Base-by-base conservation (phyloP, 1,140 invertebrate genomes). In the Nautilus pompilius region DNA sequence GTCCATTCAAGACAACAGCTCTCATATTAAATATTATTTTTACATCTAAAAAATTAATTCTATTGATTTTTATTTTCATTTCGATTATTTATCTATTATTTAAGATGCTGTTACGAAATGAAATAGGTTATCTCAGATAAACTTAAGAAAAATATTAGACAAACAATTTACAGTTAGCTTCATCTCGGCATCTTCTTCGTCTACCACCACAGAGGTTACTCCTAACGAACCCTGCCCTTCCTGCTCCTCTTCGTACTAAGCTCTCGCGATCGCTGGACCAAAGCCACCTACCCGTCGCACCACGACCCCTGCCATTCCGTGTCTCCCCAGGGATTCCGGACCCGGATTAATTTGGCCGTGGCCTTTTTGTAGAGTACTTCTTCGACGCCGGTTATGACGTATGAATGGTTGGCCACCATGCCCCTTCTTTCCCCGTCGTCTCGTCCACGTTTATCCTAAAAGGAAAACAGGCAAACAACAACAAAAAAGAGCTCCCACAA, bases 271-370 rank as follows among this genome's bases (percentile, higher is more conserved):
- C 30, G 8, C 49, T 55, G 30, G 17, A 34, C 56, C 0, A 57
- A 4, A 33, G 10, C 10, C 6, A 55, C 63, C 61, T 61, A 77
- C 75, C 75, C 73, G 60, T 77, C 75, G 56, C 67, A 69, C 75
- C 75, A 77, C 3, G 73, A 64, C 3, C 76, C 76, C 22, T 72
- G 59, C 76, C 76, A 78, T 57, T 78, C 76, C 10, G 73, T 76
- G 49, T 74, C 71, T 45, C 76, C 76, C 76, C 76, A 76, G 1
- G 76, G 76, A 55, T 78, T 78, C 45, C 76, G 66, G 5, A 76
- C 67, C 15, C 76, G 60, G n/a, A 78, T 72, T 24, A 78, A 59
- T 60, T 76, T 74, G 8, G 69, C 68, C 32, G 74, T 72, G 10
- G 55, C 60, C 29, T 71, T 66, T 22, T 66, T 58, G 58, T 73